A percentile compares a stretch with the other conserved stretches of the same genome.
Evolutionary conservation across 2,888 invertebrate genomes (phyloP).

Genomic region (Tiphia femorata): DNA sequence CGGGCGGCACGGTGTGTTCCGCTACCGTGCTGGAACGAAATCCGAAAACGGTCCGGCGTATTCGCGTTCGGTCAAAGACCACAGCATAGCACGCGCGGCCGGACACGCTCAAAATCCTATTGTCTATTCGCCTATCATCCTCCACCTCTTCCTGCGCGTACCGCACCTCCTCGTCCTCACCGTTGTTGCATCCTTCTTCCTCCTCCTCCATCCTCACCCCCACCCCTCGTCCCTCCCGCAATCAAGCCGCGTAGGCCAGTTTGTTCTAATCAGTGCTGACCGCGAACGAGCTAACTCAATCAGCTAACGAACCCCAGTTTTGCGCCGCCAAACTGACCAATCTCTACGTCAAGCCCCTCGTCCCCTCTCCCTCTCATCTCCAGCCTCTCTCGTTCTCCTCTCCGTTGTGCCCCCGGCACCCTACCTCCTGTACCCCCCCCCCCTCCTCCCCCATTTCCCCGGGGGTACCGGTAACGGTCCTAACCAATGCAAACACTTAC

Average conservation of each 20-base stretch:
- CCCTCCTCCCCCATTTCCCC: too few species aligned
- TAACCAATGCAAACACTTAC: constrained; percentile 57
- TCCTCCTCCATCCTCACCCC: constrained; percentile 9
- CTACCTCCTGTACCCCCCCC: too few species aligned
- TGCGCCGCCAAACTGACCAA: constrained; percentile 56
- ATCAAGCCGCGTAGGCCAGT: constrained; percentile 66
- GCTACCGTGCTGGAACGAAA: constrained; percentile 40
- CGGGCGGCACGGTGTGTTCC: too few species aligned
- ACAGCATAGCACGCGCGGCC: too few species aligned
- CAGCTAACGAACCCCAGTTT: constrained; percentile 65
- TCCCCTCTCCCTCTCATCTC: too few species aligned
- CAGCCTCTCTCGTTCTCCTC: too few species aligned
- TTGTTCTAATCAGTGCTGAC: constrained; percentile 69
- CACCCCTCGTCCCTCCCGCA: constrained; percentile 41
- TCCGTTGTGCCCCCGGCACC: too few species aligned
- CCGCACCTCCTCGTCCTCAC: not conserved
- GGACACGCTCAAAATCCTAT: too few species aligned
- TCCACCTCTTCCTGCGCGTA: constrained; percentile 11
- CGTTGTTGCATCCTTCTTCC: constrained; percentile 5
- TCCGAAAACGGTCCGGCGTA: constrained; percentile 37
- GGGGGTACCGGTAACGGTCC: constrained; percentile 35
- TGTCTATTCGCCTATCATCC: constrained; percentile 5
- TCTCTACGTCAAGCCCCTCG: constrained; percentile 41
- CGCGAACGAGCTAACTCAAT: constrained; percentile 63
- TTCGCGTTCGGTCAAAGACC: too few species aligned